Evolutionary conservation across 2,113 vertebrate species (phyloP), one percentile per base, ranked within the genome.

Genomic region (Stercorarius parasiticus): DNA sequence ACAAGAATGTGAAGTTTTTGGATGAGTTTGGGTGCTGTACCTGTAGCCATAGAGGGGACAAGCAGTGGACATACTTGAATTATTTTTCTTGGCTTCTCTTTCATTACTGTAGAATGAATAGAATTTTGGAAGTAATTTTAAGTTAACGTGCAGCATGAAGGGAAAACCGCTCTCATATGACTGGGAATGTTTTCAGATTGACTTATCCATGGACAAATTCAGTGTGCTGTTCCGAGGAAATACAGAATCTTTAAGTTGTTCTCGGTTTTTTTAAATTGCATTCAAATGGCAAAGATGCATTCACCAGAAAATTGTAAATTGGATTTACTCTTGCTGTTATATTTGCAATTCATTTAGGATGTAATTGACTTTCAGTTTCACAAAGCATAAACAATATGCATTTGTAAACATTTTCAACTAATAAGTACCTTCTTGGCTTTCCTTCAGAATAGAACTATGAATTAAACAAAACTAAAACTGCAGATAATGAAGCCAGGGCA

Each of bases 1-100:
- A 55, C 19, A 10, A 34, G 49, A 85, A 86, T 58, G 66, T 91
- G 4, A 89, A 70, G 26, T 61, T 38, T 80, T 66, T 87, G 81
- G 43, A 70, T 66, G 42, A 5, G 42, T 88, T 62, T 65, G 67
- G 59, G 38, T 13, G 6, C 73, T 66, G 30, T 84, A 93, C 52
- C 72, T 92, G 42, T 70, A 82, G 73, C 73, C 12, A 1, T 34
- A 50, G 64, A 73, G 58, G 64, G n/a, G 87, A 71, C 45, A 77
- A 82, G 86, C 5, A 1, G 29, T 85, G 66, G 45, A 80, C 74
- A 22, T 64, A 27, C 62, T 62, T 53, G 27, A 72, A 77, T n/a
- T 93, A 70, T 90, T 96, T 95, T 91, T 80, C 53, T 97, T 85
- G 84, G 90, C 58, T 80, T 82, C 34, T 40, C 27, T 80, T 89